Evolutionary conservation across 2,888 invertebrate species (phyloP).

Genomic region (Acanthopleura granulata): DNA sequence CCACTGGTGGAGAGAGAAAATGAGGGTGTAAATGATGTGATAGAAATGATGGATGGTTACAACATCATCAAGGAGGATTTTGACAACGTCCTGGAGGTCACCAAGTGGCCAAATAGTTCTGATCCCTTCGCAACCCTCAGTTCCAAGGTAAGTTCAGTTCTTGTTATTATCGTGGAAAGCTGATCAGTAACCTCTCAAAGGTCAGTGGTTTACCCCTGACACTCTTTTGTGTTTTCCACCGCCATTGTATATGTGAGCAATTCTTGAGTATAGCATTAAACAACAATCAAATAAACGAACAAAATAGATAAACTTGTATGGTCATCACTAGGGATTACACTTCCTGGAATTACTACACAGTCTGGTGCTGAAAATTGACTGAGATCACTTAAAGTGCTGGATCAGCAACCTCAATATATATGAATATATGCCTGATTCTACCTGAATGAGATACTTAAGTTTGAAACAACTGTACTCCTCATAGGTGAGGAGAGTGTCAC

Average conservation of each 20-base stretch:
- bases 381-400: too few relatives aligned
- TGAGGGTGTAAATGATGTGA: conserved; percentile 80
- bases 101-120: conserved; percentile 80
- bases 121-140: conserved; percentile 82
- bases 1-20: conserved; percentile 81
- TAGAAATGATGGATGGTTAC: conserved; percentile 85
- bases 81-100: conserved; percentile 88
- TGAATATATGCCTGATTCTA: too few relatives aligned
- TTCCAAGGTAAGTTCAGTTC: conserved; percentile 63
- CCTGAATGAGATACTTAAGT: too few relatives aligned
- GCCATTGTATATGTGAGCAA: not conserved
- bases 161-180: not conserved
- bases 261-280: not conserved
- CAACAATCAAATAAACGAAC: not conserved
- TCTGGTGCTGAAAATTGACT: too few relatives aligned
- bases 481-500: too few relatives aligned
- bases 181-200: not conserved
- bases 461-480: too few relatives aligned
- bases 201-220: not conserved
- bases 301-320: too few relatives aligned
- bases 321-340: too few relatives aligned
- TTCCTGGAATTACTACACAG: too few relatives aligned
- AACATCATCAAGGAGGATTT: conserved; percentile 91
- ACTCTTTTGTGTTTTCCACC: too few relatives aligned
- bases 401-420: too few relatives aligned